Conservation (phyloP, 2,888 invertebrate species). For the Germaria angustata region DNA sequence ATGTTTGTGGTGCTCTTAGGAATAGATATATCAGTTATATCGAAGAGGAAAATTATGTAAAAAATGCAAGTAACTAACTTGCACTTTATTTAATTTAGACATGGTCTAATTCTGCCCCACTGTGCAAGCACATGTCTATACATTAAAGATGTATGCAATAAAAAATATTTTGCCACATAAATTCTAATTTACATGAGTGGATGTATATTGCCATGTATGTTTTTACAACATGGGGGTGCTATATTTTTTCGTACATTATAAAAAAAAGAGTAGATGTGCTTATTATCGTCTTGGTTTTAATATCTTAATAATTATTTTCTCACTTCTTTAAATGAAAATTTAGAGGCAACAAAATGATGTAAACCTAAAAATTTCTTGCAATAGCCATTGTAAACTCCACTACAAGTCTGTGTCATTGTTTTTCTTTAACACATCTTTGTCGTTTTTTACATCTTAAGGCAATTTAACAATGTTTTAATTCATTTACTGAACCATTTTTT, state of each 20-base stretch:
- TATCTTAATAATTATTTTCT: conserved; percentile 31
- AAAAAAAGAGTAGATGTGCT: neutral
- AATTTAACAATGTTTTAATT: conserved; percentile 64
- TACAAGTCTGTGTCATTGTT: too few species aligned
- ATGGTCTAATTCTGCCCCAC: neutral
- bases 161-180: conserved; percentile 30
- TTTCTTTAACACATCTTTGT: too few species aligned
- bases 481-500: conserved; percentile 62
- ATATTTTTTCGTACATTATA: conserved; percentile 21
- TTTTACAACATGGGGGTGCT: conserved; percentile 61
- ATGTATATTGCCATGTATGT: neutral
- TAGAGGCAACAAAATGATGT: neutral
- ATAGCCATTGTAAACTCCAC: neutral
- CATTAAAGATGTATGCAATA: neutral
- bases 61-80: too few species aligned
- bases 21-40: too few species aligned
- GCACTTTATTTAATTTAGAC: too few species aligned
- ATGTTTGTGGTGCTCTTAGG: too few species aligned
- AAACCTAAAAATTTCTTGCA: conserved; percentile 34
- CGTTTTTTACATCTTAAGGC: conserved; percentile 43
- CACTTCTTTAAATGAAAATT: conserved; percentile 45
- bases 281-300: neutral
- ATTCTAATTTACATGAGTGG: neutral
- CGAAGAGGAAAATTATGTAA: too few species aligned
- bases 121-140: neutral